Evolutionary conservation across 1,140 invertebrate species (phyloP).

Genomic region (Drosophila paulistorum): DNA sequence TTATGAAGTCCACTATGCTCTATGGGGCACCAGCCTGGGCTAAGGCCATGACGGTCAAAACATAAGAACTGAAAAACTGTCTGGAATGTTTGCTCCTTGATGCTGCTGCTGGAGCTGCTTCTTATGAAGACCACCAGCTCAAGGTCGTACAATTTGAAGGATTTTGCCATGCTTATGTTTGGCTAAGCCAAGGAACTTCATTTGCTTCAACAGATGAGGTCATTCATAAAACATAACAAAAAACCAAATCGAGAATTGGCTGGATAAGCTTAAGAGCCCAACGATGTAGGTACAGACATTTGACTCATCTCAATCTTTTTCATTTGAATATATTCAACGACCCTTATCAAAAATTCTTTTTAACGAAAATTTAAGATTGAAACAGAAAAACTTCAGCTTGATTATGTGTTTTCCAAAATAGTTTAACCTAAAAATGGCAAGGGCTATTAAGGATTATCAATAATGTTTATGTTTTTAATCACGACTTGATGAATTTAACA

Average conservation of each 20-base stretch:
- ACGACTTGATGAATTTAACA: too few species aligned
- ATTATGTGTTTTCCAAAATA: too few species aligned
- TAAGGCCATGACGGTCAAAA: too few species aligned
- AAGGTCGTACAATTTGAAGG: constrained; percentile 61
- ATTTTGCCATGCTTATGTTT: not conserved
- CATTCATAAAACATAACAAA: constrained; percentile 9
- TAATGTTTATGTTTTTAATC: too few species aligned
- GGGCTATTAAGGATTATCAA: too few species aligned
- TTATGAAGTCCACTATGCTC: too few species aligned
- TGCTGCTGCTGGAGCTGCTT: constrained; percentile 33
- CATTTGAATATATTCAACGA: too few species aligned
- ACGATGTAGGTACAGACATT: not conserved
- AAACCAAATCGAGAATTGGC: not conserved
- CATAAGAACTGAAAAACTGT: constrained; percentile 26
- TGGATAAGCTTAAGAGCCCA: not conserved
- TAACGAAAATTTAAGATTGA: too few species aligned
- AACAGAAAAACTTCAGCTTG: too few species aligned
- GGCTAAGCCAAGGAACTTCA: not conserved
- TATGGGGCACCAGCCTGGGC: too few species aligned
- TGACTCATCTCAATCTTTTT: not conserved
- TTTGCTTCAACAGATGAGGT: constrained; percentile 36
- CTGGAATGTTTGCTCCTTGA: constrained; percentile 12
- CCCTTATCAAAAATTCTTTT: too few species aligned
- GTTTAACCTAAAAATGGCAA: too few species aligned
- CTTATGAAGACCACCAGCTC: constrained; percentile 42